A percentile compares a stretch with the other conserved stretches of the same genome.
Conservation (phyloP, 2,113 vertebrate genomes). For the Bungarus multicinctus region DNA sequence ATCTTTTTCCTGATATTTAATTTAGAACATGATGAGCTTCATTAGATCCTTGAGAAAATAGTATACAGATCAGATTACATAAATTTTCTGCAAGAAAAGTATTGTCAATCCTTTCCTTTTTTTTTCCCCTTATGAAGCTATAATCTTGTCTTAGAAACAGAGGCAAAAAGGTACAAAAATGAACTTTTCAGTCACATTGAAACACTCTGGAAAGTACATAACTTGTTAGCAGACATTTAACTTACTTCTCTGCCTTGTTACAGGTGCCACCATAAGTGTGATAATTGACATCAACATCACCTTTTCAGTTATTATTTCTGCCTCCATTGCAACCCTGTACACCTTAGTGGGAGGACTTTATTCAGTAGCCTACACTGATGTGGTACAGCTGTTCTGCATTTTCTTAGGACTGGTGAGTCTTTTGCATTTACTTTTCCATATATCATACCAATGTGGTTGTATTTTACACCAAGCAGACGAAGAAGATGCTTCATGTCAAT, state of each 20-base stretch:
- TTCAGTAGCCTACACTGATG: constrained; percentile 95
- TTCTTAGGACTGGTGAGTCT: constrained; percentile 93
- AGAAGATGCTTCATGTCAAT: neutral
- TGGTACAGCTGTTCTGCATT: constrained; percentile 97
- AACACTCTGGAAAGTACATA: neutral
- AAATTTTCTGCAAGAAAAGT: neutral
- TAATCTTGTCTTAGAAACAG: neutral
- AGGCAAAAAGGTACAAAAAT: neutral
- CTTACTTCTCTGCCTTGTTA: neutral
- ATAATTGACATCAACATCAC: constrained; percentile 89
- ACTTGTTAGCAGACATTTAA: neutral
- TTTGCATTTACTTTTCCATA: neutral
- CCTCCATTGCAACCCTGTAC: constrained; percentile 89
- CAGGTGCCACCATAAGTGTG: constrained; percentile 95
- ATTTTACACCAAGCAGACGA: neutral
- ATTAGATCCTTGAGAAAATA: neutral
- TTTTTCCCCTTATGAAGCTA: neutral
- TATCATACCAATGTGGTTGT: neutral
- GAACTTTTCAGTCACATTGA: neutral
- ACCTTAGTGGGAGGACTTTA: constrained; percentile 93
- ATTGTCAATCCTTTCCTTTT: neutral
- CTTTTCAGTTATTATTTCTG: constrained; percentile 87
- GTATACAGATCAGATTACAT: neutral
- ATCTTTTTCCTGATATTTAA: neutral
- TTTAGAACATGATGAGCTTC: neutral